Evolutionary conservation across 2,113 vertebrate species (phyloP).

Genomic region (Pedetes capensis): DNA sequence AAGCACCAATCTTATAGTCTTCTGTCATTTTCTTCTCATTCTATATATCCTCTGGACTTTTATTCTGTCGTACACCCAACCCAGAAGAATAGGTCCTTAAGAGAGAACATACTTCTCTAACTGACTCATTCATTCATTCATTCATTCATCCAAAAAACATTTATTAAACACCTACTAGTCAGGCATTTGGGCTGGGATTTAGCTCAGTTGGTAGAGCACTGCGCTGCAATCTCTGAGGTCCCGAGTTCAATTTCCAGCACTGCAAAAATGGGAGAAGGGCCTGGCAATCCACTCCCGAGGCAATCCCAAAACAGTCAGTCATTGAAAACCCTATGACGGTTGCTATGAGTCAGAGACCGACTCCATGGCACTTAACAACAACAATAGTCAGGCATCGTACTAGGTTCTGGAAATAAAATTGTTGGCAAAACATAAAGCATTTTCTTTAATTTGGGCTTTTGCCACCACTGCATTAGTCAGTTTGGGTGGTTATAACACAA

Average conservation of each 20-base stretch:
- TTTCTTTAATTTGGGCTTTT: not conserved
- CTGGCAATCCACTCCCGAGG: too few species aligned
- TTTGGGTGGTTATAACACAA: not conserved
- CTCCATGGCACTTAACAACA: too few species aligned
- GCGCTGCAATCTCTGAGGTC: too few species aligned
- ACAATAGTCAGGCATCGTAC: not conserved
- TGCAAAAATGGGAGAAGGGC: too few species aligned
- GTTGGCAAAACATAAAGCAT: not conserved
- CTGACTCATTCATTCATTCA: conserved; percentile 3
- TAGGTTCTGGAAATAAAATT: not conserved
- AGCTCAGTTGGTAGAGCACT: too few species aligned
- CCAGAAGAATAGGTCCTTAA: conserved; percentile 23
- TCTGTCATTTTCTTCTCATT: conserved; percentile 26
- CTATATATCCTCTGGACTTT: not conserved
- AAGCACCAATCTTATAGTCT: not conserved
- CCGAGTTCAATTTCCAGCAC: too few species aligned
- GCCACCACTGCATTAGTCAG: not conserved
- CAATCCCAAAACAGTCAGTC: too few species aligned
- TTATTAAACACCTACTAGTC: too few species aligned
- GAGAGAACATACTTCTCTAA: not conserved
- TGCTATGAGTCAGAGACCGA: too few species aligned
- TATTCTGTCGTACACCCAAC: not conserved
- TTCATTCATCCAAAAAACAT: conserved; percentile 4
- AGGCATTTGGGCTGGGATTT: too few species aligned
- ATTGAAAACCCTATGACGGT: too few species aligned